These are phyloP conservation scores for Amphilophus citrinellus DNA, from an alignment of 2,113 vertebrate genomes.

Conservation along the genomic window DNA sequence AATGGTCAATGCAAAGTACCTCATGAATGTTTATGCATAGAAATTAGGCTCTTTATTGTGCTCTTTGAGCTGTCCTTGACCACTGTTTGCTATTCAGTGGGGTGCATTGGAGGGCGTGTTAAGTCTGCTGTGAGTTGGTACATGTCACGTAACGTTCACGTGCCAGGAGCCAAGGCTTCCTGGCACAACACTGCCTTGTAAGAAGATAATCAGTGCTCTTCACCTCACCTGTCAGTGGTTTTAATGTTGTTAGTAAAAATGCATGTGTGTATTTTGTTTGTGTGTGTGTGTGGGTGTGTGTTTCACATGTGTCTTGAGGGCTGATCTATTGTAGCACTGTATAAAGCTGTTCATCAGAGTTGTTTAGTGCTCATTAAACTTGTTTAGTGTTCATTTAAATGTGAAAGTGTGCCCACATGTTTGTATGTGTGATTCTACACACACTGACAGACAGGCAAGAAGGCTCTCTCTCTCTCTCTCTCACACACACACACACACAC, in stretches of 20 bases:
- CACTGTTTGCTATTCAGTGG: conserved; percentile 9
- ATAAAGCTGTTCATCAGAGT: conserved; percentile 16
- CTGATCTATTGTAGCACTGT: conserved; percentile 15
- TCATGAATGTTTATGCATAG: background rate
- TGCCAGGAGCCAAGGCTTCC: conserved; percentile 2
- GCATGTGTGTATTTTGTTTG: conserved; percentile 2
- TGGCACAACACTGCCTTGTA: background rate
- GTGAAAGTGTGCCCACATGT: background rate
- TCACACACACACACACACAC: no score
- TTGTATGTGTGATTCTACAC: background rate
- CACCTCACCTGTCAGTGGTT: background rate
- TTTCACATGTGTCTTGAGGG: conserved; percentile 19
- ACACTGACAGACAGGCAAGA: background rate
- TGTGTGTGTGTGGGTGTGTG: background rate
- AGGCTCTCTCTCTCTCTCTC: no score
- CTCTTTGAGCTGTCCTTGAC: background rate
- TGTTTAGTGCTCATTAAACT: conserved; percentile 16
- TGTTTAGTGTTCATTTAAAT: conserved; percentile 18
- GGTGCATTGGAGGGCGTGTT: background rate
- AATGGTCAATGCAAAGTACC: background rate
- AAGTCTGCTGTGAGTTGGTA: conserved; percentile 2
- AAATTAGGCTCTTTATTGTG: background rate
- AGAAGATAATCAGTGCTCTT: background rate
- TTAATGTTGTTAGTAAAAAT: conserved; percentile 14
- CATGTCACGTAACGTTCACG: background rate